Percentiles rank a stretch among this genome's conserved stretches.
Conservation (phyloP, 2,797 vertebrate genomes). For the Pogonophryne albipinna region DNA sequence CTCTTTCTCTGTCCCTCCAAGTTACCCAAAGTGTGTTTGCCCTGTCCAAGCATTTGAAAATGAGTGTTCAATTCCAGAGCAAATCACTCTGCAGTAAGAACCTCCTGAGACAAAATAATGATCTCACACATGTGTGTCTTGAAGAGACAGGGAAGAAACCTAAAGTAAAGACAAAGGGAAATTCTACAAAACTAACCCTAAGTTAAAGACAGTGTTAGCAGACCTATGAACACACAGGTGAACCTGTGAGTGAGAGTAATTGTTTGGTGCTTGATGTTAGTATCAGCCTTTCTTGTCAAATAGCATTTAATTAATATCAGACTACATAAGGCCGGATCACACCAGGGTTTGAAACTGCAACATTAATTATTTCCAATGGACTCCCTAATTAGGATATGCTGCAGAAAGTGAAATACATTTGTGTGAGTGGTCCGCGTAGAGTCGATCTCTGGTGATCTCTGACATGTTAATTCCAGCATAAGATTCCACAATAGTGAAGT, state of each 20-base stretch:
- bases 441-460: not conserved
- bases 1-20: constrained; percentile 50
- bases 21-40: constrained; percentile 67
- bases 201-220: not conserved
- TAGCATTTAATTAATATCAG: not conserved
- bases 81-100: constrained; percentile 58
- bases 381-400: not conserved
- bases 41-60: constrained; percentile 69
- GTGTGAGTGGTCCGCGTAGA: not conserved
- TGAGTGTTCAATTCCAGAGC: constrained; percentile 72
- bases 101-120: constrained; percentile 50
- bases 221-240: not conserved
- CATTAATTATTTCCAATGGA: not conserved
- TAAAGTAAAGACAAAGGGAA: constrained; percentile 20
- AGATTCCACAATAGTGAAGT: not conserved
- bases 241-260: not conserved
- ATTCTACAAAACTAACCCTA: constrained; percentile 6
- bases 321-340: not conserved
- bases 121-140: constrained; percentile 52
- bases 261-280: not conserved
- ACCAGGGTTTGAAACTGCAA: not conserved
- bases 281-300: not conserved
- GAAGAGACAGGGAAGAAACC: constrained; percentile 16
- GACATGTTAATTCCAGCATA: not conserved
- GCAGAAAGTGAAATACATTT: not conserved